Base-by-base conservation (phyloP, 2,888 invertebrate species). In the Catocala nupta region DNA sequence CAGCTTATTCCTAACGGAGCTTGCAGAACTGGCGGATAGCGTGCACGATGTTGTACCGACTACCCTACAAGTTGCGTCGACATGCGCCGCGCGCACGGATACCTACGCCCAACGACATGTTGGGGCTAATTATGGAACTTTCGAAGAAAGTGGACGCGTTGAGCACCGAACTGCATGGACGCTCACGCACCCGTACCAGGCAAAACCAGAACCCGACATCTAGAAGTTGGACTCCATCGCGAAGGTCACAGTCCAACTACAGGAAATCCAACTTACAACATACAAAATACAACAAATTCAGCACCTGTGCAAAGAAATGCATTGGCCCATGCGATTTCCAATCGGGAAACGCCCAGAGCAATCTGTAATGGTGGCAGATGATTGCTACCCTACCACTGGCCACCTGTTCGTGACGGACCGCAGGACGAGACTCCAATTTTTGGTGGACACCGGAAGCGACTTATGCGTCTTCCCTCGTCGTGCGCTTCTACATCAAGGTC, bases 361-460 rank as follows among this genome's bases (percentile, higher is more conserved):
- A 11, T 59, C 59, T 8, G 16, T 59, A 45, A 59, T 10, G 54
- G 55, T 55, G 62, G 11, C 62, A 42, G 56, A 16, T 42, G 56
- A 42, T 13, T 62, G 56, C 36, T 47, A 33, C 1, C 0, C 43
- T 8, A 43, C 12, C 13, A 16, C 43, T 0, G 48, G 54, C 57
- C 57, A 49, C 63, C 42, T 63, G 8, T 57, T 63, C 7, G 44
- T 63, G 0, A 53, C 44, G 0, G 63, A 63, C 34, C 42, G 42
- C 1, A 10, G 13, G 9, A 16, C 62, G 7, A 56, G 52, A 9
- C n/a, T 25, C 1, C 48, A 50, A 6, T 59, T 63, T 12, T 39
- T 63, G 10, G n/a, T 59, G 9, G 58, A 58, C 9, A 58, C 55
- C 6, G 52, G 56, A 9, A 62, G 61, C 16, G 56, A 62, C n/a